Base-by-base conservation (phyloP, 2,888 invertebrate genomes). In the Papilio gigon region DNA sequence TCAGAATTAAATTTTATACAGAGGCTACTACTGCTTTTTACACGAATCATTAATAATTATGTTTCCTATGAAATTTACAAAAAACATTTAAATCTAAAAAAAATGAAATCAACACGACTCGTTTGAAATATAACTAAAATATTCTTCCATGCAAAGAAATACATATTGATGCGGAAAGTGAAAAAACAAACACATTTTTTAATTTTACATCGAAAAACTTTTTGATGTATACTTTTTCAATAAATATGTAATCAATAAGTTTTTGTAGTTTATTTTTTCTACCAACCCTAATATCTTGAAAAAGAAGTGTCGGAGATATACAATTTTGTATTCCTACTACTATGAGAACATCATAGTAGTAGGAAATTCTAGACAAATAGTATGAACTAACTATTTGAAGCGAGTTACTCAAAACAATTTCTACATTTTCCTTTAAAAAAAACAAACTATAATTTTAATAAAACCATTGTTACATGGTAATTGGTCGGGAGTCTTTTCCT, bases 161-260 rank as follows among this genome's bases (percentile, higher is more conserved):
- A 70, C 71, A 76, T 77, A 72, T 73, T 75, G 68, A 75, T 70
- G 69, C 66, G 64, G 65, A 60, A 66, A 47, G 33, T 58, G 50
- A 14, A 71, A 59, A 2, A 84, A 73, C 78, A 73, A 80, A 47
- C 47, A 47, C 82, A 83, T 84, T 84, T 86, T 89, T 86, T 87
- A 83, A 87, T 89, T 90, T 90, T 90, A 89, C 89, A 90, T 90
- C 88, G 89, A 90, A 89, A 82, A 68, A 80, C 80, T 84, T 89
- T 90, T 90, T 89, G 90, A 89, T 89, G 90, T 88, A 87, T 88
- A 88, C 87, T 88, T 90, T 90, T 90, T 89, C 81, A 89, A 79
- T 82, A 82, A 89, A 88, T 90, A 88, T 89, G 84, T 90, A 90
- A 89, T 81, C 88, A 85, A 82, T 75, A 72, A 47, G 58, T 62